These are phyloP conservation scores for Tupiocoris notatus DNA, from an alignment of 2,888 invertebrate genomes.

Conservation along the genomic window DNA sequence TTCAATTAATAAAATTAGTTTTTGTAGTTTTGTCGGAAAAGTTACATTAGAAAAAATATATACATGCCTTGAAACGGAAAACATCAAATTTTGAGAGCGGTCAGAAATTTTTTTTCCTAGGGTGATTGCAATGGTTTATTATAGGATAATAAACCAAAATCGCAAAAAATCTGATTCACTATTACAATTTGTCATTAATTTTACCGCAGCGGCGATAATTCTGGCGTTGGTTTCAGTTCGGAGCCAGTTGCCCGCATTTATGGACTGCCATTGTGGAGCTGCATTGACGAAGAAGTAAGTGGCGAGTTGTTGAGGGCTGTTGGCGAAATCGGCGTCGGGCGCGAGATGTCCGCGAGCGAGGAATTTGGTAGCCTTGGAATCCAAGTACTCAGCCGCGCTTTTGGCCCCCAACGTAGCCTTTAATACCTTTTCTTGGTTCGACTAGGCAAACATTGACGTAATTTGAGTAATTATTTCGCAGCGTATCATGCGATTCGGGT, in stretches of 20 bases:
- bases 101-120: no score
- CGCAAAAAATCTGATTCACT: no score
- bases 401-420: slow-evolving; percentile 40
- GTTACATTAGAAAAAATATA: no score
- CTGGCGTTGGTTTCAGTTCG: slow-evolving; percentile 56
- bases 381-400: slow-evolving; percentile 28
- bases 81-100: no score
- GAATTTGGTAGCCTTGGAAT: slow-evolving; percentile 51
- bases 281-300: slow-evolving; percentile 59
- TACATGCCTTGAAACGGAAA: no score
- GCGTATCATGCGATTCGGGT: no score
- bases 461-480: neutral
- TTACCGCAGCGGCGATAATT: slow-evolving; percentile 53
- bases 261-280: slow-evolving; percentile 58
- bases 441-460: neutral
- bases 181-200: no score
- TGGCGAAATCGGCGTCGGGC: slow-evolving; percentile 59
- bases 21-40: no score
- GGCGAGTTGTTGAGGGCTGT: slow-evolving; percentile 56
- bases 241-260: slow-evolving; percentile 59
- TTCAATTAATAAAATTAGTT: no score
- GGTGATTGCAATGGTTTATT: no score
- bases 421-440: slow-evolving; percentile 45
- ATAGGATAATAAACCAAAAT: no score
- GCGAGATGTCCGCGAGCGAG: slow-evolving; percentile 58